phyloP scores from a whole-genome alignment of 2,797 vertebrate genomes.

The Melanotaenia nigrans region DNA sequence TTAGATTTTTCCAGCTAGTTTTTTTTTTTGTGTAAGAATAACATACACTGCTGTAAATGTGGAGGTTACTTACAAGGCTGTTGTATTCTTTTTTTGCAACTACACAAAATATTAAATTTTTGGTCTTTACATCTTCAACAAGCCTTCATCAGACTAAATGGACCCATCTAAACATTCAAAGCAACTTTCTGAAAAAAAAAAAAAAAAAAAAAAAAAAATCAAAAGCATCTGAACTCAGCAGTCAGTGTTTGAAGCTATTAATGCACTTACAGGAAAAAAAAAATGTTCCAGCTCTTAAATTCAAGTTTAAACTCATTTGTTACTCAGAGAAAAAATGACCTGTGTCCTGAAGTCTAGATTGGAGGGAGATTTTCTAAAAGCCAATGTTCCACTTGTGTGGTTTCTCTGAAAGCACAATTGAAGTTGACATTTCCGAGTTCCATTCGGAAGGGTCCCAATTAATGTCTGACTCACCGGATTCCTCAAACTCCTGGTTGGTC shows the following conservation, averaged over 20 bases:
- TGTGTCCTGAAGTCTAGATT: not conserved
- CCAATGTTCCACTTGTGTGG: conserved; percentile 9
- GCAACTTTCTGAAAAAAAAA: conserved; percentile 25
- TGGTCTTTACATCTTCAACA: not conserved
- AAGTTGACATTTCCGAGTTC: conserved; percentile 52
- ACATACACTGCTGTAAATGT: too few species aligned
- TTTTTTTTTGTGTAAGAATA: not conserved
- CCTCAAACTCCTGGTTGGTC: conserved; percentile 91
- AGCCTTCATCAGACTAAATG: not conserved
- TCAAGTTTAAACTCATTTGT: conserved; percentile 9
- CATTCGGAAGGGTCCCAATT: conserved; percentile 25
- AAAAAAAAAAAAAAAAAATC: conserved; percentile 48
- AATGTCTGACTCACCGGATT: conserved; percentile 85
- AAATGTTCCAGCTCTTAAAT: conserved; percentile 16
- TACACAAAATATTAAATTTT: not conserved
- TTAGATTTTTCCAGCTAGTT: not conserved
- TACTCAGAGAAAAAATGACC: conserved; percentile 5
- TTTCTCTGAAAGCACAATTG: conserved; percentile 23
- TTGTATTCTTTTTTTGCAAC: not conserved
- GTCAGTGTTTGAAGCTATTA: conserved; percentile 28
- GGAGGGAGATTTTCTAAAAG: conserved; percentile 15
- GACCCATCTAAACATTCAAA: conserved; percentile 15
- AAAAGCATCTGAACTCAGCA: conserved; percentile 46
- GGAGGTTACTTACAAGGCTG: too few species aligned
- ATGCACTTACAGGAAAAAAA: conserved; percentile 34